A percentile compares a stretch with the other conserved stretches of the same genome.
Evolutionary conservation across 2,797 vertebrate species (phyloP).

Genomic region (Sitta carolinensis): DNA sequence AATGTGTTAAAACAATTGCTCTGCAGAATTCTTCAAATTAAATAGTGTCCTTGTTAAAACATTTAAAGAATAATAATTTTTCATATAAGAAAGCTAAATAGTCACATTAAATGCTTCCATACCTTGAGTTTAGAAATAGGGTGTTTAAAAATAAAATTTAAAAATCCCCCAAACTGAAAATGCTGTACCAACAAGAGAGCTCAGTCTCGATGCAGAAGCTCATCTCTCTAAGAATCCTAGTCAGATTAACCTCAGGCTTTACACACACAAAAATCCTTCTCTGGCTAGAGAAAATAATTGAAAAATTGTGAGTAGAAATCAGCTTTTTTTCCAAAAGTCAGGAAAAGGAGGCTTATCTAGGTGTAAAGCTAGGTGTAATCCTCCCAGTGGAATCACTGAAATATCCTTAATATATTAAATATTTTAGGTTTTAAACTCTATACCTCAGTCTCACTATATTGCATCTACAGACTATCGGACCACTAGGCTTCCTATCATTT

Average conservation of each 20-base stretch:
- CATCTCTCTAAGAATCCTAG: neutral
- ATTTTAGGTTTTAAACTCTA: neutral
- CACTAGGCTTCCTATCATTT: neutral
- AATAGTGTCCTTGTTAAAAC: neutral
- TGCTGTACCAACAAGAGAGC: neutral
- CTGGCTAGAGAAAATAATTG: neutral
- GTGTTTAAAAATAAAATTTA: neutral
- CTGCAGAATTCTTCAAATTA: neutral
- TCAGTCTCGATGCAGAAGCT: neutral
- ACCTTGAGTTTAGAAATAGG: neutral
- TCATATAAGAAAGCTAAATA: neutral
- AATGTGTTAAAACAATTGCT: neutral
- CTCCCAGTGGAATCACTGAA: neutral
- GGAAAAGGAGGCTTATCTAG: neutral
- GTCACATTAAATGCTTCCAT: neutral
- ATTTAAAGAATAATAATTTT: neutral
- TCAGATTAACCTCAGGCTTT: conserved; percentile 25
- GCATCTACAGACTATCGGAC: neutral
- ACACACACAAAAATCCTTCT: neutral
- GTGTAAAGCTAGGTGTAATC: neutral
- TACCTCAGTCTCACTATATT: neutral
- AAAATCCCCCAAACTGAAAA: neutral
- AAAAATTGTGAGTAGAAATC: neutral
- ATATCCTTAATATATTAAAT: neutral
- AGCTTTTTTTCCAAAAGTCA: neutral